Evolutionary conservation across 2,113 vertebrate species (phyloP).

Genomic region (Antigone vipio): DNA sequence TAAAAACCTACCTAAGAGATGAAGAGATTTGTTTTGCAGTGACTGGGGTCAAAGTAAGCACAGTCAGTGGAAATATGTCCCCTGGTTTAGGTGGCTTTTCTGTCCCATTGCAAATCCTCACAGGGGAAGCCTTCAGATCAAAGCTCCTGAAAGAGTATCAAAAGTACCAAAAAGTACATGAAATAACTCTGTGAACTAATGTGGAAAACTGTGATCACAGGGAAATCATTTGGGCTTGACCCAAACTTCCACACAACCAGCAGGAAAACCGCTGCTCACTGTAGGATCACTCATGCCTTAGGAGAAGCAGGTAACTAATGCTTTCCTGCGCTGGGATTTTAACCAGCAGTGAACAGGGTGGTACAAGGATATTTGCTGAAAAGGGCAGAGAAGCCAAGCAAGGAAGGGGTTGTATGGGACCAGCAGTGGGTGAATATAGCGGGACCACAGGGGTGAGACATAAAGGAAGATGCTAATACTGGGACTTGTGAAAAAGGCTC

Average conservation of each 20-base stretch:
- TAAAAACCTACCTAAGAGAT: not conserved
- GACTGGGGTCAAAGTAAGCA: not conserved
- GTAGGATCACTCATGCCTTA: not conserved
- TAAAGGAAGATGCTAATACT: not conserved
- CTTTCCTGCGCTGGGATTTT: not conserved
- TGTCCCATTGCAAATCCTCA: not conserved
- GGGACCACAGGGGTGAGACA: not conserved
- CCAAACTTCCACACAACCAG: not conserved
- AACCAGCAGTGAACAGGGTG: not conserved
- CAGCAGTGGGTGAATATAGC: not conserved
- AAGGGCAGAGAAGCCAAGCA: not conserved
- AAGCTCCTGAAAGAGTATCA: not conserved
- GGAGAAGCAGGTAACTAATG: not conserved
- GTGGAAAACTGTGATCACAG: not conserved
- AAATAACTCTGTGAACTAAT: not conserved
- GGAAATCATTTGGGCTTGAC: not conserved
- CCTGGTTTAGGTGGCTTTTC: not conserved
- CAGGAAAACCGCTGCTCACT: not conserved
- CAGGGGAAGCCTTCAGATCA: not conserved
- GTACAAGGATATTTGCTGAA: not conserved
- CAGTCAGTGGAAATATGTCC: not conserved
- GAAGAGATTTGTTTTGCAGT: not conserved
- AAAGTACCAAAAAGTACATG: not conserved
- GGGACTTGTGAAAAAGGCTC: not conserved
- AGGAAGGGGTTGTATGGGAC: not conserved